These are phyloP conservation scores for Cantharis lateralis DNA, from an alignment of 2,888 invertebrate species.

Conservation along the genomic window DNA sequence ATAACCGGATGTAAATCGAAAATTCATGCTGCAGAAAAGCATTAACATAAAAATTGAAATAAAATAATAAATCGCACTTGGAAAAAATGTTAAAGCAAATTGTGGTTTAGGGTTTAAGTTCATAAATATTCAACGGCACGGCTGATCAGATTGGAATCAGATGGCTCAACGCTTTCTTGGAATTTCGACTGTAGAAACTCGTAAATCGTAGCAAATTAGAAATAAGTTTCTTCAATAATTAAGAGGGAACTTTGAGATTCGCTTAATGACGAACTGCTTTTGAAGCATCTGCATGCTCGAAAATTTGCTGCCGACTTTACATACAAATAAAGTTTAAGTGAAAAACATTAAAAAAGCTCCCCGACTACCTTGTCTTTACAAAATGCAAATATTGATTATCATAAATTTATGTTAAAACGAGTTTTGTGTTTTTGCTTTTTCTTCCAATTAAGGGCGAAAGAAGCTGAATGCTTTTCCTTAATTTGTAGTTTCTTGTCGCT, in stretches of 20 bases:
- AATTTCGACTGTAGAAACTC: slow-evolving; percentile 34
- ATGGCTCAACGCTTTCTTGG: slow-evolving; percentile 36
- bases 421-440: not conserved
- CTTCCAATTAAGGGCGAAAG: slow-evolving; percentile 11
- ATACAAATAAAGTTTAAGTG: slow-evolving; percentile 6
- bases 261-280: slow-evolving; percentile 28
- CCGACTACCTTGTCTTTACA: slow-evolving; percentile 7
- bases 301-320: slow-evolving; percentile 16
- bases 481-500: slow-evolving; percentile 9
- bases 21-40: not conserved
- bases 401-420: not conserved
- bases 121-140: slow-evolving; percentile 38
- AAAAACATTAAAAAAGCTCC: slow-evolving; percentile 12
- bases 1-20: not conserved
- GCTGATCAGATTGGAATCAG: slow-evolving; percentile 38
- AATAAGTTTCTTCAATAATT: slow-evolving; percentile 34
- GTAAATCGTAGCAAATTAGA: slow-evolving; percentile 31
- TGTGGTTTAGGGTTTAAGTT: slow-evolving; percentile 15
- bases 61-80: not conserved
- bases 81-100: slow-evolving; percentile 21
- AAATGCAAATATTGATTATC: not conserved
- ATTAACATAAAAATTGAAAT: not conserved
- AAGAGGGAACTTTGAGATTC: slow-evolving; percentile 30
- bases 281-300: slow-evolving; percentile 21
- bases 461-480: not conserved